These are phyloP conservation scores for Apis dorsata DNA, from an alignment of 1,140 invertebrate genomes.

Conservation along the genomic window DNA sequence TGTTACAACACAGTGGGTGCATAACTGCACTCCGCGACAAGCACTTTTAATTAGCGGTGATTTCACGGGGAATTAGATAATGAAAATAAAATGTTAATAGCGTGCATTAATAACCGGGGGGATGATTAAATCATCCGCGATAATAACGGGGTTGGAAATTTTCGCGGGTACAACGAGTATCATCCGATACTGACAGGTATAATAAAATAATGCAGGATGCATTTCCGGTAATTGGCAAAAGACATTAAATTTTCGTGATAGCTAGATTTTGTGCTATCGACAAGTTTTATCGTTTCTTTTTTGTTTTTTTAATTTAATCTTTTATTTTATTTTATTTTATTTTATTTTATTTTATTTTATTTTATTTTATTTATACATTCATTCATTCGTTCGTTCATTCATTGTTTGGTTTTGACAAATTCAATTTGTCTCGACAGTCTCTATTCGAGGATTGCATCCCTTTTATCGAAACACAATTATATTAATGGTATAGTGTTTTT, in stretches of 20 bases:
- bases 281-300: background rate
- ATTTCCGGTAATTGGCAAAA: conserved; percentile 9
- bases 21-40: background rate
- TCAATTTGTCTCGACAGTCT: no score
- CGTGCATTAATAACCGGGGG: conserved; percentile 31
- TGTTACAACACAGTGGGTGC: background rate
- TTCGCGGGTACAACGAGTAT: background rate
- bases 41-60: conserved; percentile 23
- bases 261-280: conserved; percentile 1
- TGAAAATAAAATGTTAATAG: conserved; percentile 31
- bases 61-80: conserved; percentile 32
- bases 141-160: conserved; percentile 32
- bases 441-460: no score
- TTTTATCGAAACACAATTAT: no score
- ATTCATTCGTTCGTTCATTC: no score
- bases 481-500: no score
- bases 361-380: no score
- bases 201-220: conserved; percentile 16
- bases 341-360: no score
- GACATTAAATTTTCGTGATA: background rate
- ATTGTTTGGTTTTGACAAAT: no score
- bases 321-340: no score
- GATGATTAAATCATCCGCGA: conserved; percentile 27
- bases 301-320: no score
- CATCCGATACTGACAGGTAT: conserved; percentile 16